phyloP scores from a whole-genome alignment of 2,113 vertebrate species.

The Rutilus rutilus region DNA sequence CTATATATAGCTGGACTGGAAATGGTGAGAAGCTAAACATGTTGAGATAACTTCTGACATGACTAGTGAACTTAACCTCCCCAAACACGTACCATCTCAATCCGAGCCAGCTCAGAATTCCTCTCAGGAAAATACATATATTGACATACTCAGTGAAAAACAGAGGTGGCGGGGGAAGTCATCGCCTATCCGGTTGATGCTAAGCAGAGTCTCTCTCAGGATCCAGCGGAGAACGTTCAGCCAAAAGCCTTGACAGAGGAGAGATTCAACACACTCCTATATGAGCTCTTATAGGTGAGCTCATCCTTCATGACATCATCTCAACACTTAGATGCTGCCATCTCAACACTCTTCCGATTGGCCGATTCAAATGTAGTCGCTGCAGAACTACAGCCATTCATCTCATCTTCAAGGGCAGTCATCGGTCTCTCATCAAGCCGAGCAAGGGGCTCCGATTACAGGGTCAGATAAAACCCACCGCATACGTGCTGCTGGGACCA shows the following conservation, averaged over 20 bases:
- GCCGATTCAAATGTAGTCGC: neutral
- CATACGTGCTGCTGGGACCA: slow-evolving; percentile 18
- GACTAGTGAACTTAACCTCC: slow-evolving; percentile 42
- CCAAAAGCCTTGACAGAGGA: slow-evolving; percentile 41
- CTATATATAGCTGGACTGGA: slow-evolving; percentile 53
- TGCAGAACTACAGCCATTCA: slow-evolving; percentile 18
- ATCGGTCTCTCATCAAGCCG: slow-evolving; percentile 41
- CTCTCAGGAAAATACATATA: slow-evolving; percentile 30
- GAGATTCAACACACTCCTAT: slow-evolving; percentile 9
- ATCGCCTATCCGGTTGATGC: slow-evolving; percentile 35
- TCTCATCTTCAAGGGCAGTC: slow-evolving; percentile 13
- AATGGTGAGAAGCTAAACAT: slow-evolving; percentile 49
- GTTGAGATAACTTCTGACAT: slow-evolving; percentile 51
- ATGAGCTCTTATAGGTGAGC: slow-evolving; percentile 36
- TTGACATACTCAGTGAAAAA: slow-evolving; percentile 18
- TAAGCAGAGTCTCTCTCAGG: slow-evolving; percentile 43
- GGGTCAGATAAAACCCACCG: slow-evolving; percentile 38
- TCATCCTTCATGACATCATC: slow-evolving; percentile 35
- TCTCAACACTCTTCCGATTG: slow-evolving; percentile 28
- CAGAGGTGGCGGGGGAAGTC: slow-evolving; percentile 47
- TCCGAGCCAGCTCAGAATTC: slow-evolving; percentile 33
- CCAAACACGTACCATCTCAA: slow-evolving; percentile 45
- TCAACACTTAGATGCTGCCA: neutral
- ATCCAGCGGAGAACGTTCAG: neutral
- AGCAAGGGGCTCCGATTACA: slow-evolving; percentile 45